These are phyloP conservation scores for Petrolisthes cinctipes DNA, from an alignment of 2,888 invertebrate species.

Conservation along the genomic window DNA sequence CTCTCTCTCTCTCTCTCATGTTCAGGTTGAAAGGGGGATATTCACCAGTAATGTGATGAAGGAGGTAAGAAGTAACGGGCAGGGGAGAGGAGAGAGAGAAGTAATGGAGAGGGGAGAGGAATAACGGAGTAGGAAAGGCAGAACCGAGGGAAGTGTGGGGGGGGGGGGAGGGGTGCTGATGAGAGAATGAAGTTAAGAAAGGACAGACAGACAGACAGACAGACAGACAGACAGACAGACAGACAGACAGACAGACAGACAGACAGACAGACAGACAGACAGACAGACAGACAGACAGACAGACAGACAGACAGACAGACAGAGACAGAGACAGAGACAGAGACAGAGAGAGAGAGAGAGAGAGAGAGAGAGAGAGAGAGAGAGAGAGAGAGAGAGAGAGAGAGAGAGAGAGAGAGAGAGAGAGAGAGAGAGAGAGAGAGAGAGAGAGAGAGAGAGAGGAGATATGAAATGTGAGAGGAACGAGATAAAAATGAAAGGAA, in stretches of 20 bases:
- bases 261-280: too few species aligned
- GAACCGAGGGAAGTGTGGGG: background rate
- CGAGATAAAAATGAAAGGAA: background rate
- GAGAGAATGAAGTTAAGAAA: too few species aligned
- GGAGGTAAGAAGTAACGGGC: too few species aligned
- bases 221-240: too few species aligned
- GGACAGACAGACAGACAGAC: too few species aligned
- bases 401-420: conserved; percentile 14
- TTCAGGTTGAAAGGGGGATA: background rate
- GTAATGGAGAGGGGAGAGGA: background rate
- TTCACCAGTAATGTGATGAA: background rate
- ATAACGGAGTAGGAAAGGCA: background rate
- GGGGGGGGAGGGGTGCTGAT: background rate
- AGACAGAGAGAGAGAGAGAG: too few species aligned
- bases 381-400: background rate
- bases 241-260: too few species aligned
- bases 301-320: too few species aligned
- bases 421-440: background rate
- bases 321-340: too few species aligned
- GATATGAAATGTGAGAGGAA: background rate
- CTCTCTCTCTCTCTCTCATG: too few species aligned
- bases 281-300: too few species aligned
- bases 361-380: background rate
- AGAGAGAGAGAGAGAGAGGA: background rate
- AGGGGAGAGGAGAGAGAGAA: background rate